These are phyloP conservation scores for Diachrysia chrysitis DNA, from an alignment of 2,888 invertebrate species.

Conservation along the genomic window DNA sequence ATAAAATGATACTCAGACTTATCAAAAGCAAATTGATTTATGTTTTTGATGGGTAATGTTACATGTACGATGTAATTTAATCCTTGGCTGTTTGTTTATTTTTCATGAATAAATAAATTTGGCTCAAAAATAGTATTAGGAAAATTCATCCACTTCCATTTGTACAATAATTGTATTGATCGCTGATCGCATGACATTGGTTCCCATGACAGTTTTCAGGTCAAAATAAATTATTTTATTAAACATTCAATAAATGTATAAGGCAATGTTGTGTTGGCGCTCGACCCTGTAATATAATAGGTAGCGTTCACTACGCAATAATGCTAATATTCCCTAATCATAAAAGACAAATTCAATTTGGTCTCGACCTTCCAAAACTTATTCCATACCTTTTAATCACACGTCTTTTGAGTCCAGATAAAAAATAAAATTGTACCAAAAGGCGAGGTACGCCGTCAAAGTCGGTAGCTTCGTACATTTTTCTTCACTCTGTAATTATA, in stretches of 20 bases:
- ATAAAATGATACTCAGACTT: neutral
- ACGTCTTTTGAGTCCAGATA: slow-evolving; percentile 43
- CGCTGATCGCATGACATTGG: too few species aligned
- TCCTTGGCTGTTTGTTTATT: neutral
- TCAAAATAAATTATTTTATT: too few species aligned
- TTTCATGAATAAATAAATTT: too few species aligned
- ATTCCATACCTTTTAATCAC: slow-evolving; percentile 49
- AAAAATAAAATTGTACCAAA: slow-evolving; percentile 52
- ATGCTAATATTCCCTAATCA: slow-evolving; percentile 33
- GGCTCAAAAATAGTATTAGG: too few species aligned
- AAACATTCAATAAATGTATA: too few species aligned
- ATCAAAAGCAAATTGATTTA: neutral
- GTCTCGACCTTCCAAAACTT: slow-evolving; percentile 35
- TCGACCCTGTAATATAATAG: too few species aligned
- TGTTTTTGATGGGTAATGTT: neutral
- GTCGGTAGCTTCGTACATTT: slow-evolving; percentile 48
- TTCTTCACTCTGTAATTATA: slow-evolving; percentile 60
- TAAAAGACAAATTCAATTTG: slow-evolving; percentile 45
- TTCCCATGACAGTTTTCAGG: too few species aligned
- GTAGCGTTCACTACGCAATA: neutral
- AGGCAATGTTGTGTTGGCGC: too few species aligned
- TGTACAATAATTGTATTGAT: too few species aligned
- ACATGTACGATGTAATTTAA: neutral
- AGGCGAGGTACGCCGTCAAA: slow-evolving; percentile 47
- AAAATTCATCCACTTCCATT: too few species aligned